A percentile compares a stretch with the other conserved stretches of the same genome.
These are phyloP conservation scores for Polyodon spathula DNA, from an alignment of 2,113 vertebrate species.

Conservation along the genomic window DNA sequence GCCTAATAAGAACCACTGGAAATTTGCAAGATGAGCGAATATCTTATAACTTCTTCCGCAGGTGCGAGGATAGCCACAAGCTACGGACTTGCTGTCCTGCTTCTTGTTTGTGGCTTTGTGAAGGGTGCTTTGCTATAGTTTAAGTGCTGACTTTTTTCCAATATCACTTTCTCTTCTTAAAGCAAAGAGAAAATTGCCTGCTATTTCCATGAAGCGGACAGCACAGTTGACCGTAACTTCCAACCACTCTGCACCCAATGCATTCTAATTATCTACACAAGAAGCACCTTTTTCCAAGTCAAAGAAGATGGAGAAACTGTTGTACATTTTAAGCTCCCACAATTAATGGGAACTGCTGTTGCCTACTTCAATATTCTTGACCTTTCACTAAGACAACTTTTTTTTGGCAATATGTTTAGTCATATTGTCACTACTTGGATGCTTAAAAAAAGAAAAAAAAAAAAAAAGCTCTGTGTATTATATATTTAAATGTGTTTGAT, in stretches of 20 bases:
- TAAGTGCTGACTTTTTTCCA: constrained; percentile 72
- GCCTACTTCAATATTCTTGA: constrained; percentile 39
- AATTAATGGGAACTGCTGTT: constrained; percentile 32
- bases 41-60: constrained; percentile 75
- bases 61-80: constrained; percentile 76
- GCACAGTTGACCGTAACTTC: constrained; percentile 68
- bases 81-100: constrained; percentile 72
- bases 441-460: constrained; percentile 41
- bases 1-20: constrained; percentile 63
- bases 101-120: constrained; percentile 72
- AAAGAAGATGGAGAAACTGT: constrained; percentile 45
- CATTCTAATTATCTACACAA: constrained; percentile 58
- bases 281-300: constrained; percentile 57
- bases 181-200: constrained; percentile 74
- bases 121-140: constrained; percentile 76
- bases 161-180: constrained; percentile 76
- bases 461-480: constrained; percentile 37
- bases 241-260: constrained; percentile 65
- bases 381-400: constrained; percentile 29
- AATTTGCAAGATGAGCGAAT: constrained; percentile 72
- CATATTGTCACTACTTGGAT: constrained; percentile 34
- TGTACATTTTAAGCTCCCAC: constrained; percentile 40
- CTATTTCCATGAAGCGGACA: constrained; percentile 69
- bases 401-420: constrained; percentile 18
- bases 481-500: constrained; percentile 50